phyloP scores from a whole-genome alignment of 2,888 invertebrate genomes.

The Cantharis lateralis region DNA sequence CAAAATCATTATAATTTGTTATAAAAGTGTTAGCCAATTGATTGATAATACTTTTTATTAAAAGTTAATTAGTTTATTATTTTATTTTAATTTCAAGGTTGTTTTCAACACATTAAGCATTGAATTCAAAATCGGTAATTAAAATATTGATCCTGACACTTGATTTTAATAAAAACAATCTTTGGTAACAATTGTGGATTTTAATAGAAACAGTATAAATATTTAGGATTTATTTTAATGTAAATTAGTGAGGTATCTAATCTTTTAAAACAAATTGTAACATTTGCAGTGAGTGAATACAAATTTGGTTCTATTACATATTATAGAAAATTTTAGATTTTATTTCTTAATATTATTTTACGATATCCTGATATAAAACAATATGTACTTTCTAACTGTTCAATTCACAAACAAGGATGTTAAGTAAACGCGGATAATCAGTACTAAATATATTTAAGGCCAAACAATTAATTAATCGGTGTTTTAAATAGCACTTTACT shows the following conservation, averaged over 20 bases:
- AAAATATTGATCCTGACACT: background rate
- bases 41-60: background rate
- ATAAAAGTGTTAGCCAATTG: background rate
- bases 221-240: background rate
- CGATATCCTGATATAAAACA: background rate
- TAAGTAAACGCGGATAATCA: slow-evolving; percentile 1
- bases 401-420: background rate
- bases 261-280: background rate
- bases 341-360: background rate
- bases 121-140: slow-evolving; percentile 1
- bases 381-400: background rate
- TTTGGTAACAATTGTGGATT: background rate
- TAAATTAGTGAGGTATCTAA: too few relatives aligned
- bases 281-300: background rate
- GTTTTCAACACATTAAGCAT: background rate
- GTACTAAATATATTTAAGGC: background rate
- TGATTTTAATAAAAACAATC: background rate
- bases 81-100: background rate
- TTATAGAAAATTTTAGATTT: background rate
- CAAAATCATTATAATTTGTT: background rate
- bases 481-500: background rate
- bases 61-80: slow-evolving; percentile 1
- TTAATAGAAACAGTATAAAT: background rate
- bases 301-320: background rate
- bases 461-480: background rate